Conservation (phyloP, 35 echinoderm and acorn worm species). For the Heliocidaris erythrogramma region DNA sequence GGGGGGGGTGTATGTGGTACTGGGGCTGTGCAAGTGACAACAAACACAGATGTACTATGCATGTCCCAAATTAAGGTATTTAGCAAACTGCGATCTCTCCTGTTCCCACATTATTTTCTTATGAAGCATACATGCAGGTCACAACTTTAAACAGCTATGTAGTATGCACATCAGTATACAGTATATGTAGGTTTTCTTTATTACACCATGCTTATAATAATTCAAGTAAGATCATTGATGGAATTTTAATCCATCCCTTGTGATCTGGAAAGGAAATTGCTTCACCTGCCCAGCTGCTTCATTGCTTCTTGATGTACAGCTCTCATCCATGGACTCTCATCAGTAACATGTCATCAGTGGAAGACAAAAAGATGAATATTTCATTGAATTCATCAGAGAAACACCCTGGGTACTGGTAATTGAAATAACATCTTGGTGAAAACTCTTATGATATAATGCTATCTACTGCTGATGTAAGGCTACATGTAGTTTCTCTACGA, state of each 20-base stretch:
- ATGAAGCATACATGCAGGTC: too few species aligned
- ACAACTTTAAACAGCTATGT: too few species aligned
- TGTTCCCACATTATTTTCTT: too few species aligned
- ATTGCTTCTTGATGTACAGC: not conserved
- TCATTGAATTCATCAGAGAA: not conserved
- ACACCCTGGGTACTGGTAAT: not conserved
- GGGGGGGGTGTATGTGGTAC: too few species aligned
- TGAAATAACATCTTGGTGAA: not conserved
- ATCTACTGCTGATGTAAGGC: not conserved
- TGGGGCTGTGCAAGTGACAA: too few species aligned
- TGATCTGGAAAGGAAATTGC: not conserved
- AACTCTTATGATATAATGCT: not conserved
- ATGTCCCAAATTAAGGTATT: too few species aligned
- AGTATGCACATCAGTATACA: too few species aligned
- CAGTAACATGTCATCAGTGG: not conserved
- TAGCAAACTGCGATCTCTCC: too few species aligned
- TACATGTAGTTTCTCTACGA: not conserved
- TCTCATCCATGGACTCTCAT: not conserved
- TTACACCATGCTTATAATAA: not conserved
- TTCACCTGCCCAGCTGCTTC: not conserved
- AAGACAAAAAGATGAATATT: conserved; percentile 1
- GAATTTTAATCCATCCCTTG: not conserved
- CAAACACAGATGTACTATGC: too few species aligned
- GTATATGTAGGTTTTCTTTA: too few species aligned
- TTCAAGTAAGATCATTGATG: not conserved